Evolutionary conservation across 2,797 vertebrate genomes (phyloP), one percentile per base, ranked within the genome.

Genomic region (Glossophaga mutica): DNA sequence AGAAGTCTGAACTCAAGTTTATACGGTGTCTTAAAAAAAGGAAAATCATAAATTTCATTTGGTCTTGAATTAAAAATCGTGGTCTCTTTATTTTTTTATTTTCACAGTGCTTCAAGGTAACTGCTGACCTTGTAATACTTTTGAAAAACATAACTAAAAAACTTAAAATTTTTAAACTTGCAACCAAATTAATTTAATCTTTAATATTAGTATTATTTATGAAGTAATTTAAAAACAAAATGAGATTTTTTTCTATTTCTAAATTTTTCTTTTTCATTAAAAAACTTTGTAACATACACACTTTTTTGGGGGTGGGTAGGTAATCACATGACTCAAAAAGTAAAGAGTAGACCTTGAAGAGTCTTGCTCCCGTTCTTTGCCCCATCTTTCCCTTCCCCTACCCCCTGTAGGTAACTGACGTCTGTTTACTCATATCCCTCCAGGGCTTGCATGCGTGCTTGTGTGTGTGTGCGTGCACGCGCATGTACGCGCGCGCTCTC

Each of bases 1-100:
- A 99, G 77, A 99, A 99, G 98, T 99, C 99, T 4, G 99, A 99
- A 95, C 99, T 99, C 98, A 99, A 98, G 98, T 99, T 99, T 98
- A 99, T 99, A 92, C 98, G 99, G 97, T 99, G 99, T 97, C 99
- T 99, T 71, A 98, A 97, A 97, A 97, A 96, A 91, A 22, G 16
- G 21, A 91, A 89, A 94, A 65, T 50, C 2, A 24, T 18, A 57
- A 50, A 29, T 44, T 67, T 67, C 39, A 81, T 52, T 85, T 81
- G 37, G 81, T 48, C 16, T 68, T 95, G 32, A 91, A 82, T 52
- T 87, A 87, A 86, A 87, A 93, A 73, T 59, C n/a, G 76, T 15
- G n/a, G 39, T 88, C 78, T 79, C 73, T 32, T 29, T 76, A 82
- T 34, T 91, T 91, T 37, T 42, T 48, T 65, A 78, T 57, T 82